A percentile compares a stretch with the other conserved stretches of the same genome.
phyloP scores from a whole-genome alignment of 2,113 vertebrate genomes.

The Isurus oxyrinchus region DNA sequence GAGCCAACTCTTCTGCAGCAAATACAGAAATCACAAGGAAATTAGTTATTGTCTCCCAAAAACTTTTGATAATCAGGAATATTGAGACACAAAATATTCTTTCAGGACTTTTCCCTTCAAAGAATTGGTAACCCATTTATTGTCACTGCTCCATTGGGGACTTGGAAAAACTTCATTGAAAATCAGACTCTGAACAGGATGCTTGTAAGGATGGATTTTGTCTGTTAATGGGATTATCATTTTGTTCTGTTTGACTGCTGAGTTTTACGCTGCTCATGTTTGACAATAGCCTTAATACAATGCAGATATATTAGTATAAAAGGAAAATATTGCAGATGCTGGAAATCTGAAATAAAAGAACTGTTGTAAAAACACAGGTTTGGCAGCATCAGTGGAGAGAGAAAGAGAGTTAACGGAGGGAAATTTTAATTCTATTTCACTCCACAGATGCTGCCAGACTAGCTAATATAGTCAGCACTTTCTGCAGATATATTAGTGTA shows the following conservation, averaged over 20 bases:
- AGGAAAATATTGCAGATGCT: too few species aligned
- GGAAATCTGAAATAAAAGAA: too few species aligned
- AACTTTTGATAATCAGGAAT: not conserved
- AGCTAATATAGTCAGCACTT: too few species aligned
- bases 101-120: not conserved
- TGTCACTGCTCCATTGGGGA: not conserved
- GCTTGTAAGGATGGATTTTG: not conserved
- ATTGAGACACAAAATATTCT: not conserved
- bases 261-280: not conserved
- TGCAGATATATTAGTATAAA: not conserved
- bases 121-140: not conserved
- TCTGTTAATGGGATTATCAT: not conserved
- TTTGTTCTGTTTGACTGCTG: not conserved
- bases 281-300: not conserved
- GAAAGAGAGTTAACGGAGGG: too few species aligned
- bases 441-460: too few species aligned
- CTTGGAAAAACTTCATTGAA: not conserved
- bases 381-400: too few species aligned
- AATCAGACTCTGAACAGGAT: not conserved
- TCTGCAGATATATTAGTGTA: too few species aligned
- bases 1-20: not conserved
- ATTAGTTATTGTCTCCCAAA: not conserved
- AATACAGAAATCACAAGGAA: not conserved
- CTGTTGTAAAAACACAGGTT: too few species aligned
- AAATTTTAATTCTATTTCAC: too few species aligned